phyloP scores from a whole-genome alignment of 2,797 vertebrate genomes.

The Dromococcyx pavoninus region DNA sequence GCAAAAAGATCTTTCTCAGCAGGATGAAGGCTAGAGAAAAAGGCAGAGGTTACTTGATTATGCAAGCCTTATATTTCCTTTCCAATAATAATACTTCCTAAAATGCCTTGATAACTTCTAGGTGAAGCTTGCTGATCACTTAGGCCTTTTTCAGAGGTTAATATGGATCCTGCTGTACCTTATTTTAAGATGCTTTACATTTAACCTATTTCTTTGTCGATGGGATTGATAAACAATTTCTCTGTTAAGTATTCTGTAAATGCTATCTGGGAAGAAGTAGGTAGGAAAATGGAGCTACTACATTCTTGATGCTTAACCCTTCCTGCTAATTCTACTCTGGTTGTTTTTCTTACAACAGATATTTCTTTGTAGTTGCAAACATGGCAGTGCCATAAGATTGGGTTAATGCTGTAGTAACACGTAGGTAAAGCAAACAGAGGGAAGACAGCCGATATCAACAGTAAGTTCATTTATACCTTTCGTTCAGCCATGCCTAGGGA shows the following conservation, averaged over 20 bases:
- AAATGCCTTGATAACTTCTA: not conserved
- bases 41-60: not conserved
- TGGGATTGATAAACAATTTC: not conserved
- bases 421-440: not conserved
- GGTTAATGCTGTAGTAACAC: not conserved
- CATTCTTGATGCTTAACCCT: not conserved
- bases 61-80: not conserved
- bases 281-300: not conserved
- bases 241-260: not conserved
- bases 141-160: not conserved
- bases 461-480: not conserved
- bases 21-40: not conserved
- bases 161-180: not conserved
- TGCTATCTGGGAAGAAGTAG: not conserved
- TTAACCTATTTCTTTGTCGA: constrained; percentile 21
- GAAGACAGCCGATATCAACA: not conserved
- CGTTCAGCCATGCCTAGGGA: not conserved
- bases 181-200: constrained; percentile 13
- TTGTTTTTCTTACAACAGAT: not conserved
- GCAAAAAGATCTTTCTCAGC: not conserved
- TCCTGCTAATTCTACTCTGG: not conserved
- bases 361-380: not conserved
- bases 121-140: not conserved
- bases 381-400: not conserved
- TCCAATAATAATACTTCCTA: not conserved